Evolutionary conservation across 2,888 invertebrate species (phyloP), one percentile per base, ranked within the genome.

Genomic region (Oithona nana): DNA sequence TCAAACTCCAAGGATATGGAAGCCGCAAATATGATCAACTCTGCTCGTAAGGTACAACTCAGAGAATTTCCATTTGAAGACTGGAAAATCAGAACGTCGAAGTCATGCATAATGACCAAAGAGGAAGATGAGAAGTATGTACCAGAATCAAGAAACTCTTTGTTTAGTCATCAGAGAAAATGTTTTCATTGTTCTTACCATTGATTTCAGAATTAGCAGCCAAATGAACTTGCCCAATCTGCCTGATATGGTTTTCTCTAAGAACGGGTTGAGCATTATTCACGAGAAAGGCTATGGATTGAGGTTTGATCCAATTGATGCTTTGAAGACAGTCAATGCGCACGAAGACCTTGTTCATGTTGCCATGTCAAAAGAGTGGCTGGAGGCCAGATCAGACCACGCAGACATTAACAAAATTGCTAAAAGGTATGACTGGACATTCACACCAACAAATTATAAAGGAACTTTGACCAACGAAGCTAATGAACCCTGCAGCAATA

Each of bases 191-290:
- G 39, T 39, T 39, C 39, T 11, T 16, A 16, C 6, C 6, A 6
- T 39, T 39, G 16, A 11, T 39, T 39, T 6, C 39, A 39, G 39
- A 11, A 16, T 39, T 16, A 39, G 39, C 16, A 39, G 39, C 16
- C 6, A 11, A 16, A 39, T 92, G 64, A 77, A 80, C 64, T 77
- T 95, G 67, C 90, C 92, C n/a, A 89, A 93, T 71, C 79, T 93
- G 69, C 98, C 98, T 3, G 98, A 98, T 71, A 98, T 98, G 97
- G 88, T 97, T 26, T 98, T 97, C 76, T 88, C 93, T 24, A 86
- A 88, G 68, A 98, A 98, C 71, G 74, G 80, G 65, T 75, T 98
- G 48, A 76, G 76, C 29, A 71, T 98, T 50, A 73, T 75, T 55
- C 88, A 92, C 72, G 75, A 74, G 62, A 66, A 65, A 11, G 85